Evolutionary conservation across 2,113 vertebrate genomes (phyloP), one percentile per base, ranked within the genome.

Genomic region (Myanophis thanlyinensis): DNA sequence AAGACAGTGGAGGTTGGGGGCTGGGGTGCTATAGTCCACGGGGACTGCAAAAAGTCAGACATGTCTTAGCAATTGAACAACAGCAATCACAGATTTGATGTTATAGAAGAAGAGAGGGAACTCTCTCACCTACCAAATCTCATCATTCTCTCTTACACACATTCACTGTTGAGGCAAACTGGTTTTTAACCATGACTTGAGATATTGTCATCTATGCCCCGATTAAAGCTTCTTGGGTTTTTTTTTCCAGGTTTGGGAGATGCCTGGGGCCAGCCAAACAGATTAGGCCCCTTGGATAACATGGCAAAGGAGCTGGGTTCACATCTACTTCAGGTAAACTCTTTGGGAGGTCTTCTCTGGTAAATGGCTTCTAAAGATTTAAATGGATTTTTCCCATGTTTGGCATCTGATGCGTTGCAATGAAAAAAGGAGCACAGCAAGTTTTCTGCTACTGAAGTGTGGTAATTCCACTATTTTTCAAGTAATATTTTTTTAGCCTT

Each of bases 251-350:
- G 99, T 97, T 97, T 99, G 89, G 98, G 98, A 92, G 98, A 99
- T 18, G 98, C 98, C 20, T 99, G 99, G 98, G 98, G 98, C 27
- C 98, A 99, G 94, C 97, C 98, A 0, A 94, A 97, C 54, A 97
- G 97, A 51, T 89, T 97, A 40, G 98, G 98, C 93, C 98, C 98
- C 91, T 96, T 99, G 97, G 99, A 99, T 96, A 98, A 97, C 90
- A 97, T 98, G 95, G 98, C 98, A 44, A 99, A 98, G 96, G 99
- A 99, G 94, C 98, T 99, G 54, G 99, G 99, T 89, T 99, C 99
- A 1, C 99, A 99, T 95, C 95, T 99, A 93, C 97, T 99, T 91
- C 99, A 99, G 97, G 99, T 99, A 97, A 95, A 0, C 85, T 46
- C 18, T 20, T 1, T 53, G 47, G 94, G 35, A 59, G 47, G 80